Evolutionary conservation across 2,797 vertebrate species (phyloP), one percentile per base, ranked within the genome.

Genomic region (Chanos chanos): DNA sequence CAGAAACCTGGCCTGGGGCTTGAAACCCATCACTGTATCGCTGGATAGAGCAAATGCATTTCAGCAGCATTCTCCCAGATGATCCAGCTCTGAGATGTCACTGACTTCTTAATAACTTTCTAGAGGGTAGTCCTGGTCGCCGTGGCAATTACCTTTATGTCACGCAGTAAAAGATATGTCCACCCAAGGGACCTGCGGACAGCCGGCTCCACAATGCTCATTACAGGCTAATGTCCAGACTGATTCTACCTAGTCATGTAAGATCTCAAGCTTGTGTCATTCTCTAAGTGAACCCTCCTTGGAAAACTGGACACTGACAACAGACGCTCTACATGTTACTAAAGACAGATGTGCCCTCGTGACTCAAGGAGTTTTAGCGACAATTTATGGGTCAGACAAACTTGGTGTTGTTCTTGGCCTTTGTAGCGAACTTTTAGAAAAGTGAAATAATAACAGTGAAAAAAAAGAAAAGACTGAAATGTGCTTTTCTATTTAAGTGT

Each of bases 141-240:
- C 64, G 71, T 80, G 77, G 86, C 85, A 89, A 90, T 90, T 89
- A 89, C 87, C 83, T 90, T 85, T 85, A 86, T 85, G 87, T 89
- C 88, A 88, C 80, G 77, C 80, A 76, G 73, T 84, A 86, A 87
- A 89, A 89, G 85, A 90, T 84, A 86, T 80, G 83, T 86, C 85
- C 80, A 75, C 86, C 84, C 82, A 76, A 64, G 83, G 85, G 86
- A 88, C 77, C 75, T 66, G 71, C 79, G 78, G 83, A 70, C 83
- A 77, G 84, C 72, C 76, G 65, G 76, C 77, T 81, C 80, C 49
- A 70, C 78, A 81, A 85, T 77, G 78, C 83, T 87, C 77, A 81
- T 85, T 81, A 84, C 82, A 76, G 81, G 85, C 73, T 76, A 72
- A 79, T 67, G 78, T 81, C 45, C 48, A 72, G 76, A 56, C 75